Evolutionary conservation across 2,797 vertebrate species (phyloP), one percentile per base, ranked within the genome.

Genomic region (Sebastes reedi): DNA sequence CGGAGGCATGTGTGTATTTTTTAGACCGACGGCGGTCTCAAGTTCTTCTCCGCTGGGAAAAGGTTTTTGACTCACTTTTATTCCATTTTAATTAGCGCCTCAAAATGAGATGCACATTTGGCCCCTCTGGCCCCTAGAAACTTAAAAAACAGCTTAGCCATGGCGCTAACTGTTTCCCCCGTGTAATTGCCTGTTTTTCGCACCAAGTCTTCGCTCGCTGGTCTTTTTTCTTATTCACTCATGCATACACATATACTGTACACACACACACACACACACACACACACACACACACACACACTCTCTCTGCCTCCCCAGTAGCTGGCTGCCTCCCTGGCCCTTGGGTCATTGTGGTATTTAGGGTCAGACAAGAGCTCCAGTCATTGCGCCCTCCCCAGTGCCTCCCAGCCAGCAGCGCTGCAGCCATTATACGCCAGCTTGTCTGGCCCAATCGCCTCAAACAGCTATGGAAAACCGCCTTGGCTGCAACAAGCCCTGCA

Each of bases 351-450:
- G 85, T 96, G 96, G 97, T 96, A 96, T 96, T 96, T 87, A 22
- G 87, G 95, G 94, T 96, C 97, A 96, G 94, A 97, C 96, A 96
- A 96, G 93, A 94, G 95, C 92, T 92, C 89, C 91, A 96, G 95
- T 97, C 96, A 96, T 95, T 80, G 90, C 82, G 22, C 89, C 94
- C 95, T 95, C 96, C 93, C 93, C 27, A 24, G 89, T 86, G 92
- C 93, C 95, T 94, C 95, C 82, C 74, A 92, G 69, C 92, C 95
- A 90, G 83, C 95, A 90, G 83, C 72, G 14, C 89, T 91, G 83
- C 83, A 88, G 88, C 77, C 81, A 78, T 83, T 87, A 83, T 83
- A 88, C 85, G 95, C 96, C 96, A 85, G 92, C 83, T 87, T 71
- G 91, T 96, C 93, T 95, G 73, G 16, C 87, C 87, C 91, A 93